Evolutionary conservation across 37 sponge, comb jelly and placozoan species (phyloP).

Genomic region (Chondrosia reniformis): DNA sequence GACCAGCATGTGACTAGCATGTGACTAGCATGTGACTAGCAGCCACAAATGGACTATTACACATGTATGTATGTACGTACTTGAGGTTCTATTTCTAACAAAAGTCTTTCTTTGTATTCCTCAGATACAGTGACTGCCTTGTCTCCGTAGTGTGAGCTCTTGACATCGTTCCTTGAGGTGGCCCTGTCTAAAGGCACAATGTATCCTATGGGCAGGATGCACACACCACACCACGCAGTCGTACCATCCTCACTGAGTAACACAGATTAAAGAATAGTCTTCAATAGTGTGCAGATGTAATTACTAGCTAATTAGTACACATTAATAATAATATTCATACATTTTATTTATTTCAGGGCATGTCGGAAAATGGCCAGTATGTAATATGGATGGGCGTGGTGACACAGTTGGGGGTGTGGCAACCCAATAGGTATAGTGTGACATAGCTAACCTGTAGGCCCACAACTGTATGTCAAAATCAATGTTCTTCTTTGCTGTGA

Average conservation of each 20-base stretch:
- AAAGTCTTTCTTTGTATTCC: not conserved
- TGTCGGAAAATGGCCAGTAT: no score
- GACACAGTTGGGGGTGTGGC: no score
- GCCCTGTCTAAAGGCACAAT: conserved; percentile 7
- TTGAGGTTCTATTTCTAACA: conserved; percentile 24
- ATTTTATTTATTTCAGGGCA: no score
- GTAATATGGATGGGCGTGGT: no score
- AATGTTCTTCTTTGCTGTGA: conserved; percentile 1
- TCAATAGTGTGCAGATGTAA: no score
- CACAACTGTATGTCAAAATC: conserved; percentile 31
- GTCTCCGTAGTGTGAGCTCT: not conserved
- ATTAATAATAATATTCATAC: no score
- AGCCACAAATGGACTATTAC: not conserved
- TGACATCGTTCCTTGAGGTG: not conserved
- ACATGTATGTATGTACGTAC: conserved; percentile 2
- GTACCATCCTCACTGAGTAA: conserved; percentile 27
- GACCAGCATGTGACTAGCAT: not conserved
- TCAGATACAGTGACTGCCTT: not conserved
- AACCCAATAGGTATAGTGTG: not conserved
- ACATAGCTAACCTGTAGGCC: conserved; percentile 31
- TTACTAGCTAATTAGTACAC: no score
- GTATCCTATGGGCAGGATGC: conserved; percentile 20
- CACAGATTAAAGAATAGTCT: no score
- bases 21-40: not conserved
- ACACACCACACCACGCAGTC: conserved; percentile 27